phyloP scores from a whole-genome alignment of 2,797 vertebrate species.

The Sparus aurata region DNA sequence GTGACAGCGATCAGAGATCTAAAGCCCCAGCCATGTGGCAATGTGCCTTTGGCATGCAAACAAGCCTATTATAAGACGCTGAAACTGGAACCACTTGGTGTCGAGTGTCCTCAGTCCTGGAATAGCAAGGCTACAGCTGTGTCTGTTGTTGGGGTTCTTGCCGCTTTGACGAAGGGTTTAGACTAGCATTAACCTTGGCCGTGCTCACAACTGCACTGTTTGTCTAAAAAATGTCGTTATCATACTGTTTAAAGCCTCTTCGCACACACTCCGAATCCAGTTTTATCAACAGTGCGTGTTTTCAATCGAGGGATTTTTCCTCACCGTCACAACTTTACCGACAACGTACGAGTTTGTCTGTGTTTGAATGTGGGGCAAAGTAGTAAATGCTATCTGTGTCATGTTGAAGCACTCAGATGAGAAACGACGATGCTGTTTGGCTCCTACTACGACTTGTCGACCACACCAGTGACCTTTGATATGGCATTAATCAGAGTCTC shows the following conservation, averaged over 20 bases:
- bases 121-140: slow-evolving; percentile 81
- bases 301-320: background rate
- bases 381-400: background rate
- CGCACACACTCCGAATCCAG: background rate
- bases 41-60: slow-evolving; percentile 68
- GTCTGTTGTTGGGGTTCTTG: slow-evolving; percentile 70
- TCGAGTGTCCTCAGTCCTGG: slow-evolving; percentile 75
- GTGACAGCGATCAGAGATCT: slow-evolving; percentile 49
- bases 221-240: background rate
- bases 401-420: slow-evolving; percentile 21
- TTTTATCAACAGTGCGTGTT: background rate
- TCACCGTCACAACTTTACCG: background rate
- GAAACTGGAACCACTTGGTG: slow-evolving; percentile 76
- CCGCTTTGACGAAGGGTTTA: slow-evolving; percentile 32
- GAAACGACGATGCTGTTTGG: slow-evolving; percentile 44
- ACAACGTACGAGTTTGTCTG: background rate
- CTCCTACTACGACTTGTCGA: slow-evolving; percentile 6
- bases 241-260: background rate
- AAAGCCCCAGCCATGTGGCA: slow-evolving; percentile 39
- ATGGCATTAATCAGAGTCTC: slow-evolving; percentile 56
- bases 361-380: background rate
- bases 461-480: slow-evolving; percentile 54
- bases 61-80: slow-evolving; percentile 79
- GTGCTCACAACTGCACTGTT: slow-evolving; percentile 34
- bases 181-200: slow-evolving; percentile 16